Evolutionary conservation across 1,140 invertebrate genomes (phyloP).

Genomic region (Parapsyche elsis): DNA sequence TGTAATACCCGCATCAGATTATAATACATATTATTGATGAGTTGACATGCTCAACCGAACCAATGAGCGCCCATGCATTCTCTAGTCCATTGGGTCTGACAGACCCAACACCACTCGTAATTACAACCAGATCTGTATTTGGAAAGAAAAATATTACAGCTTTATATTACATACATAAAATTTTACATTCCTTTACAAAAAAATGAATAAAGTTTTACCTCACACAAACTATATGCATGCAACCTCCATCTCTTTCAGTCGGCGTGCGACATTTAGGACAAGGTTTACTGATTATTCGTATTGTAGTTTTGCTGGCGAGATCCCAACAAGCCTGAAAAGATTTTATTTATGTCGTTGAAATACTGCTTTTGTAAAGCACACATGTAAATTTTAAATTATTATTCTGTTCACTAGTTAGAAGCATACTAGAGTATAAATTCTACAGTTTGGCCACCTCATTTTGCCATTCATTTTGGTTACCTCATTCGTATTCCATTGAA

Average conservation of each 20-base stretch:
- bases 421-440: no score
- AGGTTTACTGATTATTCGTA: slow-evolving; percentile 85
- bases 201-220: slow-evolving; percentile 32
- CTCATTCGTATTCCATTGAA: no score
- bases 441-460: no score
- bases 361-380: no score
- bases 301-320: slow-evolving; percentile 77
- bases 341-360: neutral
- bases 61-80: slow-evolving; percentile 90
- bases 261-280: slow-evolving; percentile 89
- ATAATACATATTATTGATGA: no score
- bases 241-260: slow-evolving; percentile 88
- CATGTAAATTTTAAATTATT: neutral
- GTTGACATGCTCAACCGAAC: slow-evolving; percentile 70
- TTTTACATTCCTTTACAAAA: neutral
- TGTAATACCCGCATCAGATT: no score
- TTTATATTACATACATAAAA: no score
- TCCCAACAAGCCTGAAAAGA: slow-evolving; percentile 78
- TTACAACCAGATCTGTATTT: slow-evolving; percentile 73
- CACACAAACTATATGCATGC: slow-evolving; percentile 90
- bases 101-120: slow-evolving; percentile 91
- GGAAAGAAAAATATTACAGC: neutral
- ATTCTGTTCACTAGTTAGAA: neutral
- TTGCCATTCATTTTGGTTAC: no score
- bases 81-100: slow-evolving; percentile 84